Conservation (phyloP, 2,797 vertebrate genomes). For the Sarcophilus harrisii region DNA sequence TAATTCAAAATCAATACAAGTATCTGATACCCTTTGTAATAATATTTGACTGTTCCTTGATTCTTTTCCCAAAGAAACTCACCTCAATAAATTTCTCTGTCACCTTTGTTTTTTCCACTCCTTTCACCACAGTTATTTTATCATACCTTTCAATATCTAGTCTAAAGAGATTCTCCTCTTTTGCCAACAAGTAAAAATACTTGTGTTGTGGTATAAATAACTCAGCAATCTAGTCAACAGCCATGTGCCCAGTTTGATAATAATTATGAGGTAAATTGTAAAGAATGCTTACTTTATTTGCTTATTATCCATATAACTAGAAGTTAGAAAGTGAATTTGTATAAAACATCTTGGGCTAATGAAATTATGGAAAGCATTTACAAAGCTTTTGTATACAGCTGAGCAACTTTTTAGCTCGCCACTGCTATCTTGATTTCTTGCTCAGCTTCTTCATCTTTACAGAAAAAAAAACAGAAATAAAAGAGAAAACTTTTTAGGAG, state of each 20-base stretch:
- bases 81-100: neutral
- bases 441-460: neutral
- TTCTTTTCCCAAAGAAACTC: neutral
- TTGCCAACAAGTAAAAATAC: neutral
- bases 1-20: neutral
- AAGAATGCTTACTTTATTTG: neutral
- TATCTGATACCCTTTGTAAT: neutral
- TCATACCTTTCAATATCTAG: neutral
- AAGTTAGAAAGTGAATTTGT: neutral
- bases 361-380: neutral
- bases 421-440: neutral
- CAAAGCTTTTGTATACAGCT: neutral
- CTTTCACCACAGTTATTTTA: neutral
- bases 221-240: neutral
- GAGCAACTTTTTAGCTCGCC: neutral
- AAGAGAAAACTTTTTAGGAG: neutral
- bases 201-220: neutral
- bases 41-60: neutral
- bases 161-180: neutral
- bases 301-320: neutral
- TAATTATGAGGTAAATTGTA: neutral
- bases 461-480: neutral
- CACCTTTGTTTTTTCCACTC: neutral
- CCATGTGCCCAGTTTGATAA: neutral
- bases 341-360: neutral